Evolutionary conservation across 1,140 invertebrate species (phyloP).

Genomic region (Halictus rubicundus): DNA sequence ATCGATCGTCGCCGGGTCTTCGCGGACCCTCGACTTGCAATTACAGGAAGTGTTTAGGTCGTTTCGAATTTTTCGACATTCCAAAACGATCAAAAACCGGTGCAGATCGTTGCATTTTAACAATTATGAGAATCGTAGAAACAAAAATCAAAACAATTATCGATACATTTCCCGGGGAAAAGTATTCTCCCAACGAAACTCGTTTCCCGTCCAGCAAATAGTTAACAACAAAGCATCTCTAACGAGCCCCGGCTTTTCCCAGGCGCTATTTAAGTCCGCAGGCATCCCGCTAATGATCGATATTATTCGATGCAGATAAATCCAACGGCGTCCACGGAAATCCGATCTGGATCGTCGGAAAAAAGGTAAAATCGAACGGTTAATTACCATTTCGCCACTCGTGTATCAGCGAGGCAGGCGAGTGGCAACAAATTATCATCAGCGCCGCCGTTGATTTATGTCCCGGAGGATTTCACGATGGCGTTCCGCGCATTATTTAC

Average conservation of each 20-base stretch:
- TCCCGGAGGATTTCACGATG: constrained; percentile 49
- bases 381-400: background rate
- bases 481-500: constrained; percentile 50
- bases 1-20: background rate
- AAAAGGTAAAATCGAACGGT: background rate
- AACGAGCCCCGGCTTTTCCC: background rate
- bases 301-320: background rate
- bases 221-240: too few species aligned
- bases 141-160: too few species aligned
- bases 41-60: too few species aligned
- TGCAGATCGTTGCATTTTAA: too few species aligned
- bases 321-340: background rate
- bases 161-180: too few species aligned
- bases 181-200: too few species aligned
- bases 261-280: background rate
- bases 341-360: background rate
- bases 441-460: constrained; percentile 54
- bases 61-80: too few species aligned
- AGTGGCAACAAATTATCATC: constrained; percentile 61
- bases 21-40: too few species aligned
- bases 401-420: background rate
- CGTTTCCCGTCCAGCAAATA: too few species aligned
- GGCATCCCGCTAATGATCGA: background rate
- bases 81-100: too few species aligned
- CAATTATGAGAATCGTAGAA: too few species aligned